Evolutionary conservation across 2,113 vertebrate genomes (phyloP).

Genomic region (Cyrtonyx montezumae): DNA sequence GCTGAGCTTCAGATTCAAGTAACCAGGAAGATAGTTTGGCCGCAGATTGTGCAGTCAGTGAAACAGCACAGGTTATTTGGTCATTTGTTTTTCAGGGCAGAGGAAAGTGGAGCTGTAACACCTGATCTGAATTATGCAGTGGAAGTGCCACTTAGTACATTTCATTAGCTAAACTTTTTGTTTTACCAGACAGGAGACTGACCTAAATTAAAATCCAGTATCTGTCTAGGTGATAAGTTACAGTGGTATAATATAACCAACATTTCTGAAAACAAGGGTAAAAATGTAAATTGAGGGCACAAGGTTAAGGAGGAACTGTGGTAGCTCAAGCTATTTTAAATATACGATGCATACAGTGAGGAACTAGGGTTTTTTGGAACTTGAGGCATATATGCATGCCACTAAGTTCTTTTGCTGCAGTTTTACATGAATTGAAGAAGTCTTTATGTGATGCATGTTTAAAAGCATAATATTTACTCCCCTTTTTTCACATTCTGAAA

Average conservation of each 20-base stretch:
- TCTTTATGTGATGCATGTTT: background rate
- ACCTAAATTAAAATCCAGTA: background rate
- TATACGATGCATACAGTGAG: background rate
- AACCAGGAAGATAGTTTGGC: background rate
- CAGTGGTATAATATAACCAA: background rate
- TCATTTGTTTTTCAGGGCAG: background rate
- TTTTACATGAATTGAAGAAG: background rate
- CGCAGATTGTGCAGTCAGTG: background rate
- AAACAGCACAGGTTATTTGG: background rate
- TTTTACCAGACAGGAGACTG: background rate
- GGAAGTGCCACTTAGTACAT: background rate
- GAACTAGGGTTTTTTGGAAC: background rate
- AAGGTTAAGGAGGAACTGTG: background rate
- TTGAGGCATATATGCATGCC: fast-evolving
- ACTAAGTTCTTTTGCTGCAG: background rate
- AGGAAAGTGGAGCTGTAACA: background rate
- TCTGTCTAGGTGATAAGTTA: background rate
- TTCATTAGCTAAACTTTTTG: background rate
- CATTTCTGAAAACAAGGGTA: background rate
- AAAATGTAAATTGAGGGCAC: background rate
- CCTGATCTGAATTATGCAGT: background rate
- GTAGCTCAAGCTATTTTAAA: background rate
- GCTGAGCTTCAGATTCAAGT: background rate
- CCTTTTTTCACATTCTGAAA: background rate
- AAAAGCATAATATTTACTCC: background rate